Evolutionary conservation across 2,797 vertebrate species (phyloP).

Genomic region (Chaetophractus vellerosus): DNA sequence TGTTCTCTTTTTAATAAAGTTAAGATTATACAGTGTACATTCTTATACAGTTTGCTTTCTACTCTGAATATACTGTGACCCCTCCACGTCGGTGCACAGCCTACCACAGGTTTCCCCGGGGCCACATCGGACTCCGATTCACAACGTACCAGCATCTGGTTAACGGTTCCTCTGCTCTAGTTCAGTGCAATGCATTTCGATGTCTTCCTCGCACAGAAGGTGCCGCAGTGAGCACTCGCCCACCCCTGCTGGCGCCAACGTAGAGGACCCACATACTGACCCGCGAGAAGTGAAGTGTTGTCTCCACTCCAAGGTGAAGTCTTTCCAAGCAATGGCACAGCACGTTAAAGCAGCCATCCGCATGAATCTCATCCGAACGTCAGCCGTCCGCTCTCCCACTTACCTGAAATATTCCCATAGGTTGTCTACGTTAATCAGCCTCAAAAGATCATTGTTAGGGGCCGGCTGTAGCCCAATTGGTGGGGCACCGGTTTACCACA

Average conservation of each 20-base stretch:
- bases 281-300: rapidly evolving
- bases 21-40: rapidly evolving
- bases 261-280: rapidly evolving
- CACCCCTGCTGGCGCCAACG: rapidly evolving
- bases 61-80: rapidly evolving
- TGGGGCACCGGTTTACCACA: too few relatives aligned
- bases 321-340: background rate
- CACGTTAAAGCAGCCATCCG: rapidly evolving
- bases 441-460: too few relatives aligned
- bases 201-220: background rate
- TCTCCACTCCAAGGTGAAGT: background rate
- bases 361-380: rapidly evolving
- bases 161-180: background rate
- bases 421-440: background rate
- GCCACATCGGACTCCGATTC: rapidly evolving
- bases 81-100: rapidly evolving
- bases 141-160: rapidly evolving
- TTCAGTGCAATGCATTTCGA: rapidly evolving
- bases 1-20: background rate
- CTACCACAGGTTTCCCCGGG: rapidly evolving
- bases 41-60: background rate
- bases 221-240: rapidly evolving
- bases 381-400: rapidly evolving
- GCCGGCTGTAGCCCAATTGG: too few relatives aligned
- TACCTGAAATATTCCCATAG: background rate